Evolutionary conservation across 2,888 invertebrate species (phyloP).

Genomic region (Mycalesis mineus): DNA sequence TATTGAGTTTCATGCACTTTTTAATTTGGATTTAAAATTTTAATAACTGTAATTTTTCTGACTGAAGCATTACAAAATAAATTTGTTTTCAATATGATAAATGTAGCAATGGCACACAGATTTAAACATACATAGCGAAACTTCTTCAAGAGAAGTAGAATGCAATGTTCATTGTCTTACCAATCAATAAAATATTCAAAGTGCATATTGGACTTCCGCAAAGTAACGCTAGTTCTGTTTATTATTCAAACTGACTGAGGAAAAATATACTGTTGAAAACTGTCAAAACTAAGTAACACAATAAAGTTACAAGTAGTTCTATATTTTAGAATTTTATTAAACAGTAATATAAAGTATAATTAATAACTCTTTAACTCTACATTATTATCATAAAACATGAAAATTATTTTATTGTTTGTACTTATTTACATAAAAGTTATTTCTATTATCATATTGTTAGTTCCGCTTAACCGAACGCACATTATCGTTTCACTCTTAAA

Average conservation of each 20-base stretch:
- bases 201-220: not conserved
- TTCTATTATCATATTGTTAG: not conserved
- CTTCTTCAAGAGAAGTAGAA: too few relatives aligned
- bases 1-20: conserved; percentile 14
- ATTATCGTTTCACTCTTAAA: not conserved
- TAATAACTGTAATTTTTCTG: not conserved
- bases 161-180: too few relatives aligned
- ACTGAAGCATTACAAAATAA: too few relatives aligned
- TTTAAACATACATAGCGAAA: too few relatives aligned
- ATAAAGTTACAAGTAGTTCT: too few relatives aligned
- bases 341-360: too few relatives aligned
- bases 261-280: too few relatives aligned
- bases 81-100: too few relatives aligned
- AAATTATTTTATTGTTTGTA: not conserved
- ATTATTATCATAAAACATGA: not conserved
- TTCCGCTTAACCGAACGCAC: not conserved
- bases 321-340: too few relatives aligned
- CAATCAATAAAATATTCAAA: not conserved
- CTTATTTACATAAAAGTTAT: not conserved
- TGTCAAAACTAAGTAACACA: too few relatives aligned
- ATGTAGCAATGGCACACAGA: too few relatives aligned
- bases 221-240: not conserved
- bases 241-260: not conserved
- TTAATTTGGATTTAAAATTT: not conserved
- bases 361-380: too few relatives aligned